Evolutionary conservation across 1,140 invertebrate species (phyloP).

Genomic region (Ceratosolen fusciceps): DNA sequence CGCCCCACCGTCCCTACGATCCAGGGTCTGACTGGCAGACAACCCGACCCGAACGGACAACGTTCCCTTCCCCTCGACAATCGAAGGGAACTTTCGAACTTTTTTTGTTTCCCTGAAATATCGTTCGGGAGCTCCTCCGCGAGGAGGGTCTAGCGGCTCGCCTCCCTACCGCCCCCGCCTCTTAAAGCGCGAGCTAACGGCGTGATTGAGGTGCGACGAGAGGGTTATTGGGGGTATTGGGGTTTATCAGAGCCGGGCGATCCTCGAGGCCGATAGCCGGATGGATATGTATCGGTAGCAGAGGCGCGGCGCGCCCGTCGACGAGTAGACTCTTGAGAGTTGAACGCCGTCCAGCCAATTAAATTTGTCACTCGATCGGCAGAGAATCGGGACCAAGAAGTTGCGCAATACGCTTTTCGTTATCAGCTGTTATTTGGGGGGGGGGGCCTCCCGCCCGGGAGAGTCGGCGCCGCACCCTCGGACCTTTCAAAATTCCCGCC

Average conservation of each 20-base stretch:
- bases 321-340: background rate
- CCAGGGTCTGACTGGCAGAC: background rate
- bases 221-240: background rate
- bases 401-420: conserved; percentile 27
- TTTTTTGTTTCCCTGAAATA: background rate
- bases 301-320: background rate
- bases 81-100: conserved; percentile 11
- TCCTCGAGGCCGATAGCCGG: background rate
- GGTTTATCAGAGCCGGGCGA: background rate
- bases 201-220: background rate
- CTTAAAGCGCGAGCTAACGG: background rate
- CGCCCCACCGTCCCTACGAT: background rate
- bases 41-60: background rate
- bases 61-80: background rate
- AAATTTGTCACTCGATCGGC: conserved; percentile 50
- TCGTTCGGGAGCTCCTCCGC: background rate
- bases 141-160: background rate
- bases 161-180: no score
- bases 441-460: background rate
- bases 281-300: background rate
- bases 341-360: conserved; percentile 31
- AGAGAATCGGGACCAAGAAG: background rate
- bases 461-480: conserved; percentile 14
- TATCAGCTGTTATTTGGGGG: conserved; percentile 6
- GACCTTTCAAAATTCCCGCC: conserved; percentile 40